Evolutionary conservation across 1,140 invertebrate genomes (phyloP), one percentile per base, ranked within the genome.

Genomic region (Bathynomus jamesi): DNA sequence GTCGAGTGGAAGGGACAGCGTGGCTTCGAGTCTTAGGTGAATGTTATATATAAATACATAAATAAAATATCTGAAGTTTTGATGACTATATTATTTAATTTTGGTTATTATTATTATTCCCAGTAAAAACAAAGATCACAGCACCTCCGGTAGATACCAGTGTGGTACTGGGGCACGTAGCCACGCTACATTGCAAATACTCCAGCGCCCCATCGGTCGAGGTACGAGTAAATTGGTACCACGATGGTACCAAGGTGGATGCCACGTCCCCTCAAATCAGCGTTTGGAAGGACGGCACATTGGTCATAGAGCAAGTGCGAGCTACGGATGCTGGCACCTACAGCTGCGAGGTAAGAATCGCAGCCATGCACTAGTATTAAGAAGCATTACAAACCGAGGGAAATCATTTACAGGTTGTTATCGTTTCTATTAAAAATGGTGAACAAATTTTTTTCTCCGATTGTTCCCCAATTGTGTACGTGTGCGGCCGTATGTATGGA

Each of bases 181-280:
- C 94, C 1, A 90, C 90, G 24, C 83, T 98, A 65, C 91, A 94
- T 78, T 98, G 96, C 83, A 93, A 91, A 84, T 91, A 97, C 28
- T 94, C 90, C n/a, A 92, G 90, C 79, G 95, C 97, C 83, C 89
- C 91, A 25, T 89, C 88, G 73, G 91, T 97, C n/a, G 87, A 89
- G n/a, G 94, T 90, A 78, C 89, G 90, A 76, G 89, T 97, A 76
- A 88, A 91, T 75, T 98, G 95, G 96, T 94, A 89, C 82, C 91
- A 94, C 78, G 91, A 94, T 81, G 87, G 89, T 79, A 67, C 67
- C 40, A 25, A 29, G 28, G 73, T 77, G 30, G 53, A 69, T 13
- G 72, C 68, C 25, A 75, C 70, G 17, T 73, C 67, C 32, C 67
- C 71, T 53, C 69, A 81, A 61, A 79, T 81, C 28, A 80, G 79